A percentile compares a stretch with the other conserved stretches of the same genome.
phyloP scores from a whole-genome alignment of 2,113 vertebrate genomes.

The Ivindomyrus marchei region DNA sequence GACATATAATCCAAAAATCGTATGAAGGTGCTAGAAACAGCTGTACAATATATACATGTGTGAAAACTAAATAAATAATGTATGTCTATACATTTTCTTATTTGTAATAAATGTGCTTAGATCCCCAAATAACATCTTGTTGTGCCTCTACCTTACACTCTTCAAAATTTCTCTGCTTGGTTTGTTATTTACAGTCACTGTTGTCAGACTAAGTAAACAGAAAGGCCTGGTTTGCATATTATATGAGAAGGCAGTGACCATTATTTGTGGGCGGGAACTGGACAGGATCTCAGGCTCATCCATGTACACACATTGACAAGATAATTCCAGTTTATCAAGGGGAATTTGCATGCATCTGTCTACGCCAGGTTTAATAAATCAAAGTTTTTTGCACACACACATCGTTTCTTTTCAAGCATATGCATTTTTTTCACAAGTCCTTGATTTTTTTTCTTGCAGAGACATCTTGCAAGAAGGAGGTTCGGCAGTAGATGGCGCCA shows the following conservation, averaged over 20 bases:
- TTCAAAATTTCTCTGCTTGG: neutral
- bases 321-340: neutral
- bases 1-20: neutral
- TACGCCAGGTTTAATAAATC: neutral
- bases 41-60: neutral
- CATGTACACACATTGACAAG: neutral
- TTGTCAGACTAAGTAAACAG: neutral
- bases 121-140: neutral
- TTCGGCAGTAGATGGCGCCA: constrained; percentile 80
- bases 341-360: neutral
- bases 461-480: constrained; percentile 68
- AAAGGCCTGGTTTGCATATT: neutral
- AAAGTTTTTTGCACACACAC: neutral
- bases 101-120: neutral
- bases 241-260: neutral
- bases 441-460: constrained; percentile 44
- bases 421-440: neutral
- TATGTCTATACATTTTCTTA: neutral
- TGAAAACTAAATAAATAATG: neutral
- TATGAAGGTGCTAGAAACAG: neutral
- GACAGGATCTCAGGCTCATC: neutral
- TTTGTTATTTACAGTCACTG: neutral
- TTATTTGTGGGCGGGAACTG: neutral
- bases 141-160: neutral
- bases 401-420: neutral